Base-by-base conservation (phyloP, 2,113 vertebrate species). In the Todiramphus chloris region DNA sequence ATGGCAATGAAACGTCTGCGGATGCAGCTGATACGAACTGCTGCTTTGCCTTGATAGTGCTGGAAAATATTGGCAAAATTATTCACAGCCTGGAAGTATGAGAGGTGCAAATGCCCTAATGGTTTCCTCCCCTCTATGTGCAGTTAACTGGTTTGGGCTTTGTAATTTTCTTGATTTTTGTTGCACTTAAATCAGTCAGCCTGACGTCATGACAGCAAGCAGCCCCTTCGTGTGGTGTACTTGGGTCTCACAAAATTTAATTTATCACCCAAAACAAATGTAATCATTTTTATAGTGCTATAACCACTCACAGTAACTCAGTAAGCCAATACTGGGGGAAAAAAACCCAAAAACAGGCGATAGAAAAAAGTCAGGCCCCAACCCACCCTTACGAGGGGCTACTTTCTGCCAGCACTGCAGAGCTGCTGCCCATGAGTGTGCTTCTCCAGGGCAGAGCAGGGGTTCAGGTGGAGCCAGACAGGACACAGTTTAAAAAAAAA, bases 11-110 rank as follows among this genome's bases (percentile, higher is more conserved):
- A 82, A 80, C 1, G 16, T 6, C 37, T 23, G 51, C 1, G n/a
- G 75, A 23, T 5, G 59, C 87, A 66, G 80, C 73, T 60, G 60
- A 84, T 75, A 77, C 9, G n/a, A 86, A 28, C 48, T 30, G 25
- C 84, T 90, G 75, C 73, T 48, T 11, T 77, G 89, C 87, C 79
- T 63, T 82, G 90, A 35, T 83, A 91, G 80, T 9, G 3, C 68
- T 59, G 50, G 15, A 19, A 68, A 87, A 35, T 30, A 13, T 19
- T 63, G 76, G 79, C 70, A 48, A 39, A 64, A 67, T 90, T 74
- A 64, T 64, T 51, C 64, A 35, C 3, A 37, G 93, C 43, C 83
- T 82, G 82, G 21, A 53, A 39, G 56, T 41, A 58, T 2, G 50
- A 30, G 91, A 75, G 66, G 58, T 7, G 4, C 74, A 18, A 62